These are phyloP conservation scores for Volucella bombylans DNA, from an alignment of 2,888 invertebrate genomes.

Conservation along the genomic window DNA sequence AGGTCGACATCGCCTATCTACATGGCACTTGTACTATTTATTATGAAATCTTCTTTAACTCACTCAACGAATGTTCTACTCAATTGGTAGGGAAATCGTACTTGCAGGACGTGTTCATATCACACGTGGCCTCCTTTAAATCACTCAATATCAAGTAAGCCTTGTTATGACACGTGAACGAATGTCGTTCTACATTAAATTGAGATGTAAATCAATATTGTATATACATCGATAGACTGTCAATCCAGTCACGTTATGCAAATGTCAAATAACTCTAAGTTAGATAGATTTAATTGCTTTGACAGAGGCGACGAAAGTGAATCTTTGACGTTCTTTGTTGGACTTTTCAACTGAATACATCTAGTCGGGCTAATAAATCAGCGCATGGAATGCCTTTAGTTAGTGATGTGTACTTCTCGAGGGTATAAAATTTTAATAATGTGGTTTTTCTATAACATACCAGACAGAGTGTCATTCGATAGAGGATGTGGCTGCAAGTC, in stretches of 20 bases:
- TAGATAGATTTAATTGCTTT: conserved; percentile 56
- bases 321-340: conserved; percentile 57
- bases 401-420: conserved; percentile 10
- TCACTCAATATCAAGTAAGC: background rate
- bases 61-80: too few relatives aligned
- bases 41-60: too few relatives aligned
- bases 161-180: conserved; percentile 49
- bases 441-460: conserved; percentile 21
- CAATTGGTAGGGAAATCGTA: too few relatives aligned
- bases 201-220: conserved; percentile 41
- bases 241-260: conserved; percentile 14
- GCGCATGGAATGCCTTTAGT: conserved; percentile 6
- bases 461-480: conserved; percentile 1
- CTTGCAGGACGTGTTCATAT: too few relatives aligned
- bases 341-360: background rate
- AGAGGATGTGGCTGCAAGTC: conserved; percentile 5
- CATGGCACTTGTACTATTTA: too few relatives aligned
- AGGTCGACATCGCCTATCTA: too few relatives aligned
- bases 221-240: conserved; percentile 15
- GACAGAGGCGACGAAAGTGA: conserved; percentile 51
- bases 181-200: conserved; percentile 37
- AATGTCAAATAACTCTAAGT: conserved; percentile 13
- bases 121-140: background rate
- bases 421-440: conserved; percentile 42
- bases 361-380: conserved; percentile 42